These are phyloP conservation scores for Buathra laborator DNA, from an alignment of 2,888 invertebrate species.

Conservation along the genomic window DNA sequence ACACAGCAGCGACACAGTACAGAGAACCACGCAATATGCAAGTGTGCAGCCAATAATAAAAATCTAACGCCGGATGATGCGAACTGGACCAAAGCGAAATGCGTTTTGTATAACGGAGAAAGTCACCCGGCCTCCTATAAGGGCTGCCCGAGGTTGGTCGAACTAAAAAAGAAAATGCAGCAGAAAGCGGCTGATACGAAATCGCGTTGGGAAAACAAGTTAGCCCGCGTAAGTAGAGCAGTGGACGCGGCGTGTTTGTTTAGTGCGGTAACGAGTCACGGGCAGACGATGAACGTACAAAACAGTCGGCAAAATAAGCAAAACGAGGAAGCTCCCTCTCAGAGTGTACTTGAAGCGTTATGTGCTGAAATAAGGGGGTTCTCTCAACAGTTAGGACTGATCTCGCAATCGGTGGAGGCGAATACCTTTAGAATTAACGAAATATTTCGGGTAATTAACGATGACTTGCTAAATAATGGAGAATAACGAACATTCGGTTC, in stretches of 20 bases:
- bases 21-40: not conserved
- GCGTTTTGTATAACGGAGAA: not conserved
- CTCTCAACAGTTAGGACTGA: not conserved
- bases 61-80: not conserved
- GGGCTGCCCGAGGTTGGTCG: not conserved
- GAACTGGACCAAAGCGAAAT: not conserved
- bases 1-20: not conserved
- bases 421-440: not conserved
- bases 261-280: not conserved
- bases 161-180: slow-evolving; percentile 1
- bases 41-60: not conserved
- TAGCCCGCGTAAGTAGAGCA: not conserved
- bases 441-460: not conserved
- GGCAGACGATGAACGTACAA: not conserved
- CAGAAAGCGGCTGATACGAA: not conserved
- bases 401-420: not conserved
- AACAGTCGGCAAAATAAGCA: not conserved
- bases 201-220: not conserved
- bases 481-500: not conserved
- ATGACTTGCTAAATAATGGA: not conserved
- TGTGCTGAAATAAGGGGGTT: not conserved
- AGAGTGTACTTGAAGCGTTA: not conserved
- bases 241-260: not conserved
- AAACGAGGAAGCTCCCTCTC: not conserved
- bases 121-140: not conserved